Evolutionary conservation across 1,140 invertebrate species (phyloP).

Genomic region (Aleiodes sp.): DNA sequence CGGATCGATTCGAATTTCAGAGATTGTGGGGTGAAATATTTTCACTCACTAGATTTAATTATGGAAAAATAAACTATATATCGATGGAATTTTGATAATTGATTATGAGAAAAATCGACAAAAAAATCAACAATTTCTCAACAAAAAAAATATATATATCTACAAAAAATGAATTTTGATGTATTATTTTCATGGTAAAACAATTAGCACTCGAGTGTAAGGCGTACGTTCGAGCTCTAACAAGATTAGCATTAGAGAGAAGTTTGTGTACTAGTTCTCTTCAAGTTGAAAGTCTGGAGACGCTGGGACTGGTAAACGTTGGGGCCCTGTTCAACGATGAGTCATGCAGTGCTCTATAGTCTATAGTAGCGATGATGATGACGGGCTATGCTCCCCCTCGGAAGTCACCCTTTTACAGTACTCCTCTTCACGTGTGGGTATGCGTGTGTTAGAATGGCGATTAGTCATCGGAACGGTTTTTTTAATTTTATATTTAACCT

Average conservation of each 20-base stretch:
- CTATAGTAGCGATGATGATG: conserved; percentile 11
- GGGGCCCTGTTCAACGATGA: not conserved
- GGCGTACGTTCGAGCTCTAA: conserved; percentile 46
- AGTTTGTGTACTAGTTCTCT: not conserved
- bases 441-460: conserved; percentile 4
- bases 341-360: not conserved
- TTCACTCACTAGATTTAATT: too few species aligned
- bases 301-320: not conserved
- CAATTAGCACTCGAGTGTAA: conserved; percentile 51
- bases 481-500: conserved; percentile 4
- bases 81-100: too few species aligned
- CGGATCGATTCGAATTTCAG: too few species aligned
- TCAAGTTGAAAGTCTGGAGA: not conserved
- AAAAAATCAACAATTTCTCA: too few species aligned
- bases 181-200: conserved; percentile 20
- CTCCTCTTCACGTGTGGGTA: conserved; percentile 8
- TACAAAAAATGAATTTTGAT: not conserved
- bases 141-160: not conserved
- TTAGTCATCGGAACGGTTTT: conserved; percentile 2
- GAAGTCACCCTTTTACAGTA: conserved; percentile 22
- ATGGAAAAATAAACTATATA: too few species aligned
- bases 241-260: conserved; percentile 44
- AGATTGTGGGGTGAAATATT: too few species aligned
- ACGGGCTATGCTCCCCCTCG: conserved; percentile 12
- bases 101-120: too few species aligned